Percentiles rank a stretch among this genome's conserved stretches.
Evolutionary conservation across 2,797 vertebrate genomes (phyloP).

Genomic region (Eremophila alpestris): DNA sequence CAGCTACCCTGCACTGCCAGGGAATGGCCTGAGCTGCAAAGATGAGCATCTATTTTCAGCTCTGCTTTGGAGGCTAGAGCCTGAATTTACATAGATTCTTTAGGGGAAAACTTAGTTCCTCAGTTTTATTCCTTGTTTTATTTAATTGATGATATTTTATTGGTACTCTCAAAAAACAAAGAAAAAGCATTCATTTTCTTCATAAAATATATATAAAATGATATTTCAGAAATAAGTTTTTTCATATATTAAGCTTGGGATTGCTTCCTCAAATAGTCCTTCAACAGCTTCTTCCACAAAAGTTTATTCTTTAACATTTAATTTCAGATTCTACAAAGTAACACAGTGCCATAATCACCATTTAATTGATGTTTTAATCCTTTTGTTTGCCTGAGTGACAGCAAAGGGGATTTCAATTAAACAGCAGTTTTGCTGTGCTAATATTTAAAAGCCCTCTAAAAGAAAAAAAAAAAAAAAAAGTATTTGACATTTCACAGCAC

Average conservation of each 20-base stretch:
- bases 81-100: not conserved
- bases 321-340: not conserved
- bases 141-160: not conserved
- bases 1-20: not conserved
- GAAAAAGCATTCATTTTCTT: not conserved
- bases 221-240: not conserved
- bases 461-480: not conserved
- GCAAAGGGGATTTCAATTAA: constrained; percentile 37
- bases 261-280: not conserved
- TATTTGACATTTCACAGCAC: not conserved
- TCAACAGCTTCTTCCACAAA: not conserved
- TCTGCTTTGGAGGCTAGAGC: not conserved
- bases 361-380: constrained; percentile 35
- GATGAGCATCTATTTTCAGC: not conserved
- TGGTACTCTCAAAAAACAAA: not conserved
- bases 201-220: not conserved
- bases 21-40: not conserved
- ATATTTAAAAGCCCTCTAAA: not conserved
- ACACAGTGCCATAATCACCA: not conserved
- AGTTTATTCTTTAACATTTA: constrained; percentile 10
- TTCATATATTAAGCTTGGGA: not conserved
- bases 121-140: not conserved
- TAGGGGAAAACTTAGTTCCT: not conserved
- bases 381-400: constrained; percentile 8
- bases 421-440: not conserved